phyloP scores from a whole-genome alignment of 2,888 invertebrate genomes.

The Hipparchia semele region DNA sequence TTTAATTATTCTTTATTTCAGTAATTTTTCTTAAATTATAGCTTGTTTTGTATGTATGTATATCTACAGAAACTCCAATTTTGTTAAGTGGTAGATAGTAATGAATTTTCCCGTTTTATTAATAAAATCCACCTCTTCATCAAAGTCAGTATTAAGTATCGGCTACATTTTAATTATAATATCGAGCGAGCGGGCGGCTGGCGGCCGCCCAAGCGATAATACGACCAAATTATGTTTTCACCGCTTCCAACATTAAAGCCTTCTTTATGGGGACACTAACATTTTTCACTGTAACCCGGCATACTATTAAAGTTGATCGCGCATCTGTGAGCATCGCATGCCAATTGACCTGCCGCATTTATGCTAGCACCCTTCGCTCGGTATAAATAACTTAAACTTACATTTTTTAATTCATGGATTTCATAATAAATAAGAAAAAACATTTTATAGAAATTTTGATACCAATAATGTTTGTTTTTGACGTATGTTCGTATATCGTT shows the following conservation, averaged over 20 bases:
- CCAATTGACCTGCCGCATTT: neutral
- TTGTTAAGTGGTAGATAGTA: neutral
- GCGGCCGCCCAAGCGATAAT: constrained; percentile 30
- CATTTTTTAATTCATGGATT: neutral
- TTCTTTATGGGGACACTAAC: constrained; percentile 33
- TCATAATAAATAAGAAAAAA: no score
- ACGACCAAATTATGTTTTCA: constrained; percentile 28
- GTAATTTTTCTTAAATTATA: no score
- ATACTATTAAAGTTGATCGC: neutral
- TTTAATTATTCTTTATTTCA: no score
- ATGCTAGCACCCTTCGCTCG: neutral
- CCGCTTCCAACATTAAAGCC: constrained; percentile 28
- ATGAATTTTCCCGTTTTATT: constrained; percentile 10
- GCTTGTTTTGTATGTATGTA: no score
- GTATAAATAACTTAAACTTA: neutral
- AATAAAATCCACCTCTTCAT: constrained; percentile 14
- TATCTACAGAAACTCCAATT: neutral
- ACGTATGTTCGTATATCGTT: no score
- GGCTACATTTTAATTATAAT: constrained; percentile 28
- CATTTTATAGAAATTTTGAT: no score
- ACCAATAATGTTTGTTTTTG: no score
- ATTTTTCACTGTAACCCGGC: constrained; percentile 34
- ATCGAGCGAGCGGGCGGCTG: constrained; percentile 28
- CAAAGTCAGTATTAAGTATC: constrained; percentile 15
- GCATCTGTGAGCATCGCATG: neutral